Evolutionary conservation across 2,113 vertebrate genomes (phyloP).

Genomic region (Trematocara unimaculatum): DNA sequence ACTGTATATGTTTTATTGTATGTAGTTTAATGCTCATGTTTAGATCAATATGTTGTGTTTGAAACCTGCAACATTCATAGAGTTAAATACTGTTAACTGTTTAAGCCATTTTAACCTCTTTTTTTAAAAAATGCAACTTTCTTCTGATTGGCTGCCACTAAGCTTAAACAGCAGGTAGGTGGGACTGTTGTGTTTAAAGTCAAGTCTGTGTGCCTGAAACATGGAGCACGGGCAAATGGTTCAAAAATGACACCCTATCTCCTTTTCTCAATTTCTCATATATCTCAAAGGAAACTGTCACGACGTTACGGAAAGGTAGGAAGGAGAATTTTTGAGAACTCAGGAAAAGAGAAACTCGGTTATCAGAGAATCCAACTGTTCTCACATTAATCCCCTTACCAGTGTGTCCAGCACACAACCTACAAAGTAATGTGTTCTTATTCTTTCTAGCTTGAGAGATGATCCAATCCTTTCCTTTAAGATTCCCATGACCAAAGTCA

Average conservation of each 20-base stretch:
- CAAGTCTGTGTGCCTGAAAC: not conserved
- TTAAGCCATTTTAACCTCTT: not conserved
- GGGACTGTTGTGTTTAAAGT: not conserved
- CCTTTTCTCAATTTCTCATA: not conserved
- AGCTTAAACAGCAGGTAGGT: not conserved
- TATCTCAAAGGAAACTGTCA: not conserved
- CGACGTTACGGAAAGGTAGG: rapidly evolving
- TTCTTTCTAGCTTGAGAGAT: not conserved
- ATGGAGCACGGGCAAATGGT: not conserved
- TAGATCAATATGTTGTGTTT: not conserved
- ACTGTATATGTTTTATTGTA: not conserved
- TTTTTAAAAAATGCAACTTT: not conserved
- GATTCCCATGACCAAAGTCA: not conserved
- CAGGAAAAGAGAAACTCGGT: not conserved
- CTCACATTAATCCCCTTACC: rapidly evolving
- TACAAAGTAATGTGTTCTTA: not conserved
- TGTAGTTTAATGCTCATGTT: not conserved
- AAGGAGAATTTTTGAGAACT: not conserved
- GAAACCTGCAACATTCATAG: not conserved
- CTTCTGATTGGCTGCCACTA: not conserved
- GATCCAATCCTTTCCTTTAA: not conserved
- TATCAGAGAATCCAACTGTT: not conserved
- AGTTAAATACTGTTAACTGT: rapidly evolving
- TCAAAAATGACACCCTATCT: not conserved
- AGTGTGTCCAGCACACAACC: rapidly evolving